Evolutionary conservation across 1,140 invertebrate species (phyloP), one percentile per base, ranked within the genome.

Genomic region (Drosophila arawakana): DNA sequence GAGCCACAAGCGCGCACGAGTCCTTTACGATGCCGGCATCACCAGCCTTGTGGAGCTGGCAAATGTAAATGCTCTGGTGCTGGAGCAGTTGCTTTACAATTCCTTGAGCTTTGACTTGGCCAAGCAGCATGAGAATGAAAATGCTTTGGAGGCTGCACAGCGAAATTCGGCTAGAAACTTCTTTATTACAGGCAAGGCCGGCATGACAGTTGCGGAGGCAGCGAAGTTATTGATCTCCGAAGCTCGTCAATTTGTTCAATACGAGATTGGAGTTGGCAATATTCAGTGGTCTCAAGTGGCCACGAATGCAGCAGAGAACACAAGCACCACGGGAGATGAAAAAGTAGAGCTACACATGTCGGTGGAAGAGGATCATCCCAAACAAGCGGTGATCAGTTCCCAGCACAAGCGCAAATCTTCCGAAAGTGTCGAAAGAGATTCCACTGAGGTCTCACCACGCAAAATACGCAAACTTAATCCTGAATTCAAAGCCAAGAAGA

Each of bases 21-120:
- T 95, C 35, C 93, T 99, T 7, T 98, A 95, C 90, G 95, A 98
- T 93, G 95, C 94, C 35, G 97, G 97, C n/a, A 96, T 97, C 78
- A 95, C 96, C 81, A 95, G 94, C 8, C 93, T 99, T 10, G 93
- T 95, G 3, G 95, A 96, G 80, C 92, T 99, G 52, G 98, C 98
- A 8, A 94, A 94, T 68, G 95, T 96, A 39, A 94, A 95, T 92
- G 91, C 94, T 9, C 92, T 94, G 54, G 93, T 94, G 9, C 93
- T 99, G 39, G 97, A 98, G 92, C 94, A 95, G 81, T 94, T 97
- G 41, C 93, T 99, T 3, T 94, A 95, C 43, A 96, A 95, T 91
- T 94, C 96, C 11, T 93, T 96, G 8, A 97, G 98, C 30, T 99
- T 98, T 93, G 94, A 97, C 92, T 97, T 96, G 85, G 95, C 94